Conservation (phyloP, 2,888 invertebrate genomes). For the Drosophila demipolita region DNA sequence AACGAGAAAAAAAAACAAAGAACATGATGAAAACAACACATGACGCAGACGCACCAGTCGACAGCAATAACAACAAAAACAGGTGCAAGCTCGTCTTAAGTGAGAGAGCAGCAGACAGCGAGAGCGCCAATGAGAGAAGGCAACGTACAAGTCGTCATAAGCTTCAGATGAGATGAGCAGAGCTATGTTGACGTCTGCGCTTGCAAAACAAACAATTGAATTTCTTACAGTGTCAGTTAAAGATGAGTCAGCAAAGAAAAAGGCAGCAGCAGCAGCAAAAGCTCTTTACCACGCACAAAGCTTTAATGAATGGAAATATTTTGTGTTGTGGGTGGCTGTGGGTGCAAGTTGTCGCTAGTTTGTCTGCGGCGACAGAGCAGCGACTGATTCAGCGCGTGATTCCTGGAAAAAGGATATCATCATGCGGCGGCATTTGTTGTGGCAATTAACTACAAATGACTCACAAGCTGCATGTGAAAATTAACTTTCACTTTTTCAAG, state of each 20-base stretch:
- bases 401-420: conserved; percentile 81
- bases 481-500: conserved; percentile 56
- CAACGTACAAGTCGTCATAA: conserved; percentile 40
- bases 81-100: conserved; percentile 28
- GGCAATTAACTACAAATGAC: conserved; percentile 67
- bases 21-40: conserved; percentile 34
- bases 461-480: conserved; percentile 59
- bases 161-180: conserved; percentile 47
- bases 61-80: conserved; percentile 12
- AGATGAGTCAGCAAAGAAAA: conserved; percentile 9
- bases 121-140: background rate
- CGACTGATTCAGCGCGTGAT: conserved; percentile 72
- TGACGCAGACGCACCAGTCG: conserved; percentile 29
- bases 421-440: conserved; percentile 76
- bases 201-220: conserved; percentile 24
- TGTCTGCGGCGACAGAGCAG: conserved; percentile 42
- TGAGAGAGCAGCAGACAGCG: background rate
- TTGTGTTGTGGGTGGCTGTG: conserved; percentile 19
- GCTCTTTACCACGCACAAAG: conserved; percentile 50
- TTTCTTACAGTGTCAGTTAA: conserved; percentile 11
- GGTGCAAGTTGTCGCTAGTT: conserved; percentile 35
- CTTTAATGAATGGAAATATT: conserved; percentile 80
- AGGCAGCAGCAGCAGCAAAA: conserved; percentile 49
- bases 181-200: conserved; percentile 48
- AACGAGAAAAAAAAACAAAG: conserved; percentile 49